Evolutionary conservation across 2,113 vertebrate species (phyloP), one percentile per base, ranked within the genome.

Genomic region (Planiliza haematocheilus): DNA sequence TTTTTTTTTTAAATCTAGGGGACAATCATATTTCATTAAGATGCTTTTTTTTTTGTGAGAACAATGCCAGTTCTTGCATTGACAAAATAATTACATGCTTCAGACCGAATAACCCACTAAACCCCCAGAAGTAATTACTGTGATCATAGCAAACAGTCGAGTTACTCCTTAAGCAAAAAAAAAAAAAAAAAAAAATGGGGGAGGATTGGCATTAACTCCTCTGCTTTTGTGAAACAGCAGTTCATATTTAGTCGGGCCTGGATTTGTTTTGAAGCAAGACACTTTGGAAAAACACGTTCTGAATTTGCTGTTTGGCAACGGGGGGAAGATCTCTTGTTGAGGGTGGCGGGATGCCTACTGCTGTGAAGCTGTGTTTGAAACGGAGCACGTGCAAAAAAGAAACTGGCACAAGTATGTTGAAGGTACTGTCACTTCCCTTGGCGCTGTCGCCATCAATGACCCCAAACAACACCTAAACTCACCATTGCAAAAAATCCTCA

Each of bases 401-500:
- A 84, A 90, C 74, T 86, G 86, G 86, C 75, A 90, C 75, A 76
- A 81, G 77, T 79, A 85, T 82, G 77, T 85, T 86, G 77, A 91
- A 88, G 77, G 81, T 89, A 86, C 77, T 87, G 73, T 79, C 74
- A 85, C 78, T 82, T 76, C 82, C 66, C 79, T 79, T 70, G 84
- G 89, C 87, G 74, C 78, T 38, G 68, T 65, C 86, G 86, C 86
- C 77, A 65, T 74, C 71, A 72, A 67, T 81, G 74, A 89, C 73
- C 85, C 70, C 71, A 36, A 85, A 75, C 68, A 86, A 83, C 74
- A 81, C 77, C 69, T 74, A 90, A 83, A 85, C 72, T 80, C 79
- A 81, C 77, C 88, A 90, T 88, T 89, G 84, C 85, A 88, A 91
- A 89, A 85, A 85, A 82, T 89, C 85, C 86, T 92, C 88, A 85